Percentiles rank a stretch among this genome's conserved stretches.
Evolutionary conservation across 2,888 invertebrate genomes (phyloP).

Genomic region (Clunio marinus): DNA sequence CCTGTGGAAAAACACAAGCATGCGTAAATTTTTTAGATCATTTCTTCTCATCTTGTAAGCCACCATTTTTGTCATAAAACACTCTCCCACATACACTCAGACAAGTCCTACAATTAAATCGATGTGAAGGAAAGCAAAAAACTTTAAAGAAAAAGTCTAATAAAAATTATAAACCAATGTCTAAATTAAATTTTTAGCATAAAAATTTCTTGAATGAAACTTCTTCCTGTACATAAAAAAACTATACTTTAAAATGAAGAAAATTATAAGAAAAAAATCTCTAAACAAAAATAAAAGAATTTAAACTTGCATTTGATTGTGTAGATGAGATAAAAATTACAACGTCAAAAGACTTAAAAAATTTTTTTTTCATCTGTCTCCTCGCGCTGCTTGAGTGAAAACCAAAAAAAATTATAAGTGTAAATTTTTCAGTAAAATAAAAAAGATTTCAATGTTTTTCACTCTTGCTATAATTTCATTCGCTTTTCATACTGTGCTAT

Average conservation of each 20-base stretch:
- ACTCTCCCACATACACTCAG: background rate
- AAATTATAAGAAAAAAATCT: background rate
- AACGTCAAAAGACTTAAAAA: background rate
- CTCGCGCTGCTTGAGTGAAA: constrained; percentile 22
- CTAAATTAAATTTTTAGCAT: constrained; percentile 38
- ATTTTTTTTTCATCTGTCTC: background rate
- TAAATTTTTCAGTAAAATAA: background rate
- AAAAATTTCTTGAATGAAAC: background rate
- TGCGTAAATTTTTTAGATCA: background rate
- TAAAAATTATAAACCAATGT: constrained; percentile 9
- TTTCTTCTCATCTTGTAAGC: background rate
- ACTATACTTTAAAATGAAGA: background rate
- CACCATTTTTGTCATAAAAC: background rate
- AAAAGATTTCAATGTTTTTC: constrained; percentile 8
- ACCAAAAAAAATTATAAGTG: background rate
- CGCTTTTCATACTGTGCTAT: constrained; percentile 2
- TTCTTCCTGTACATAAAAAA: constrained; percentile 14
- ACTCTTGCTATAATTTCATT: constrained; percentile 23
- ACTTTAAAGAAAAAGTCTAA: background rate
- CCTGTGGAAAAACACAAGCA: background rate
- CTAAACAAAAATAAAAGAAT: constrained; percentile 2
- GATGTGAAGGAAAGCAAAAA: constrained; percentile 15
- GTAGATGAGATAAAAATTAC: background rate
- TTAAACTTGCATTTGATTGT: constrained; percentile 19
- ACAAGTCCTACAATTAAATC: background rate